Conservation (phyloP, 2,888 invertebrate genomes). For the Ectemnius cavifrons region DNA sequence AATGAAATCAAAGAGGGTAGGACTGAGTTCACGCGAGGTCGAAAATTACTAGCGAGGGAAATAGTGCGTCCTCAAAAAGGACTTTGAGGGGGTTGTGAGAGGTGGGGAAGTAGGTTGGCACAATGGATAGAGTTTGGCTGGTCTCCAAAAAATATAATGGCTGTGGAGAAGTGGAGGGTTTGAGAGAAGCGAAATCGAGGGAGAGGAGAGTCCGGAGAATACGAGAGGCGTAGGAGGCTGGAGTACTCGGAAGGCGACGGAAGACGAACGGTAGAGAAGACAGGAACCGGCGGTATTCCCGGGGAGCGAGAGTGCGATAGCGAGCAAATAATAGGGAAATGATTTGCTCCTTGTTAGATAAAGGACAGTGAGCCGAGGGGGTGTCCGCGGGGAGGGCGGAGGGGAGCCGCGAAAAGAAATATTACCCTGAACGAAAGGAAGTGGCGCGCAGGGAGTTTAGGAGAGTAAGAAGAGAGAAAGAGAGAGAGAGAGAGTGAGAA, state of each 20-base stretch:
- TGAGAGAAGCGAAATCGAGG: constrained; percentile 36
- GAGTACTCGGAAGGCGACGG: constrained; percentile 67
- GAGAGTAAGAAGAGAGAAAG: constrained; percentile 8
- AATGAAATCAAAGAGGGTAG: background rate
- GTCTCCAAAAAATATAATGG: constrained; percentile 75
- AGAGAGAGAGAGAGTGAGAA: no score
- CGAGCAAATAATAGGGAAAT: constrained; percentile 78
- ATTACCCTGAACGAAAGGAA: constrained; percentile 76
- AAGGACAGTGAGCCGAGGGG: constrained; percentile 64
- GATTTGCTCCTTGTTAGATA: constrained; percentile 78
- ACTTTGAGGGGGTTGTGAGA: constrained; percentile 37
- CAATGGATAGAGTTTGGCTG: constrained; percentile 76
- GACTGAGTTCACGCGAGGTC: background rate
- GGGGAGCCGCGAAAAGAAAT: constrained; percentile 76
- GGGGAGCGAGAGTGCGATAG: constrained; percentile 72
- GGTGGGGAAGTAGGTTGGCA: constrained; percentile 58
- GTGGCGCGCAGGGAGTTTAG: constrained; percentile 52
- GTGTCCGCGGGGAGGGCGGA: constrained; percentile 37
- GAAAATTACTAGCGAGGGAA: background rate
- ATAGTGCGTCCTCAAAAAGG: constrained; percentile 14
- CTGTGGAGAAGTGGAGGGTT: constrained; percentile 49
- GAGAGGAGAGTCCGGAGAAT: constrained; percentile 38
- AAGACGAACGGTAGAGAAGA: constrained; percentile 61
- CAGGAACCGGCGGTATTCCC: constrained; percentile 56
- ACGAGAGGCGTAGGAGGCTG: constrained; percentile 47